Evolutionary conservation across 2,888 invertebrate genomes (phyloP), one percentile per base, ranked within the genome.

Genomic region (Chorisops tibialis): DNA sequence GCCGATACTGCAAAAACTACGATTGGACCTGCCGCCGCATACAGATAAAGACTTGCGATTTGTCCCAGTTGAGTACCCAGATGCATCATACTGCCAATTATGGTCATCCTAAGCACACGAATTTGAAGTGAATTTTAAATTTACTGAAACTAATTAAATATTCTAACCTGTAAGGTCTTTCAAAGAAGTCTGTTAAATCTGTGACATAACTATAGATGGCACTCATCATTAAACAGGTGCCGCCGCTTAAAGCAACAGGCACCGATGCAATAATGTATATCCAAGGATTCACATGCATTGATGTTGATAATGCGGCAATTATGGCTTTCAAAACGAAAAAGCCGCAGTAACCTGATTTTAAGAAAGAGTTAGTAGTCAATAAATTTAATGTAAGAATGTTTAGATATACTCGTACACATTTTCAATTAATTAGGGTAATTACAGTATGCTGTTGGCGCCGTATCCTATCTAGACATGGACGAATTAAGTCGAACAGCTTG

Each of bases 141-240:
- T n/a, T 35, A 7, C 7, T 37, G 16, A 35, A 37, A 11, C n/a
- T 18, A 51, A 35, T 11, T n/a, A n/a, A 51, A 11, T 5, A 76
- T 22, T 30, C n/a, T 43, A 39, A 85, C 86, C 85, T 83, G 69
- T 85, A 75, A 63, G 87, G 85, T 73, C 88, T 79, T 67, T 81
- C 82, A 14, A 81, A 77, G 24, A 80, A 80, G 12, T 81, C 77
- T 1, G 85, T 83, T 49, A 85, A 81, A 73, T 89, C 89, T 41
- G 85, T 83, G 67, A 89, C 78, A 70, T 87, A 87, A 69, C 87
- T 86, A 69, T 82, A 83, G 5, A 82, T 79, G 38, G 83, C 84
- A 19, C 86, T 84, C 59, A 87, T 80, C 59, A 85, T 74, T 9
- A 85, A 81, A 21, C 84, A 81, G 63, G 81, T 81, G 1, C 87